These are phyloP conservation scores for Pteronotus mesoamericanus DNA, from an alignment of 2,797 vertebrate genomes.

Conservation along the genomic window DNA sequence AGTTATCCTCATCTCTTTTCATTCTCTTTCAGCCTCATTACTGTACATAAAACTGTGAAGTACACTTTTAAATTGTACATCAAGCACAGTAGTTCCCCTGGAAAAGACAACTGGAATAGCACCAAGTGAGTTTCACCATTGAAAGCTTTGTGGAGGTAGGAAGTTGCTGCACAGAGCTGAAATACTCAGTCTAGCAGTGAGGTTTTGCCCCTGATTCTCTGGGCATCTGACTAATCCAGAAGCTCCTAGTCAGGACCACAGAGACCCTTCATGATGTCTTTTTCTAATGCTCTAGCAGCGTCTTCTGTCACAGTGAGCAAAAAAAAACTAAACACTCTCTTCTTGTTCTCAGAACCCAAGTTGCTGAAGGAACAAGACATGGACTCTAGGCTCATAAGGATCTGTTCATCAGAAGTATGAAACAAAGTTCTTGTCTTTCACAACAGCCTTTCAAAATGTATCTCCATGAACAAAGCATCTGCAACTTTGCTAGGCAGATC, in stretches of 20 bases:
- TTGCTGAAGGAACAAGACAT: background rate
- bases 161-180: conserved; percentile 52
- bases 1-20: background rate
- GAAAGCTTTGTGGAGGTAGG: conserved; percentile 65
- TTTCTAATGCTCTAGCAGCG: background rate
- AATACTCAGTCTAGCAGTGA: conserved; percentile 17
- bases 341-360: background rate
- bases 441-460: background rate
- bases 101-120: conserved; percentile 56
- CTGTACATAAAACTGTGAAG: conserved; percentile 60
- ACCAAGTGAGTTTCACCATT: conserved; percentile 64
- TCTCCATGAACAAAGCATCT: background rate
- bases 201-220: background rate
- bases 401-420: background rate
- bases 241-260: conserved; percentile 40
- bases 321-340: background rate
- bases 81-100: conserved; percentile 67
- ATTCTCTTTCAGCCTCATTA: conserved; percentile 9
- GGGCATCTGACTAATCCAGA: background rate
- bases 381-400: background rate
- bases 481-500: background rate
- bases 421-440: background rate
- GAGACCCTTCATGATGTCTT: background rate
- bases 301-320: background rate
- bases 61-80: conserved; percentile 67